A percentile compares a stretch with the other conserved stretches of the same genome.
phyloP scores from a whole-genome alignment of 2,113 vertebrate species.

The Megaceryle maxima region DNA sequence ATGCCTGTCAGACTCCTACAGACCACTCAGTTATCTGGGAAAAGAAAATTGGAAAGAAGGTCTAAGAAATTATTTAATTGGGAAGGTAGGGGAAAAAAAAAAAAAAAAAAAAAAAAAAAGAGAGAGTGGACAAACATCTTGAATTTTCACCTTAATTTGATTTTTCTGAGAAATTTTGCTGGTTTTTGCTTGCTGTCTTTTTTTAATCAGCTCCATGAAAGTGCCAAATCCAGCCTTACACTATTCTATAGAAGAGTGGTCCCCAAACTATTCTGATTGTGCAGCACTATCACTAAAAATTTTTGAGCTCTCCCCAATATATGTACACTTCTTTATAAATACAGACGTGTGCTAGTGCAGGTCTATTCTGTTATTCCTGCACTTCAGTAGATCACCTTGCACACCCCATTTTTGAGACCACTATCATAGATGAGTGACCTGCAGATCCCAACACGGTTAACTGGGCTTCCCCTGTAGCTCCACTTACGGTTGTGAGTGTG shows the following conservation, averaged over 20 bases:
- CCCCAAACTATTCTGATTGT: fast-evolving
- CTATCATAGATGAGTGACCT: fast-evolving
- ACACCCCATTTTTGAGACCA: neutral
- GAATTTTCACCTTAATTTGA: neutral
- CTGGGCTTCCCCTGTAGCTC: neutral
- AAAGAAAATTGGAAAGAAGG: neutral
- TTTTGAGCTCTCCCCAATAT: neutral
- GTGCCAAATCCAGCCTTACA: neutral
- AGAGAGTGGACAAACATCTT: neutral
- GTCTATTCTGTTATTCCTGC: neutral
- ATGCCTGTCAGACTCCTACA: neutral
- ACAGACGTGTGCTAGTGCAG: fast-evolving
- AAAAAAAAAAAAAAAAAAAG: neutral
- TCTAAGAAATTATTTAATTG: neutral
- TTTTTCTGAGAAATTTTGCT: neutral
- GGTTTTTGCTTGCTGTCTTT: neutral
- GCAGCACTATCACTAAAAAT: neutral
- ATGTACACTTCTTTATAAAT: neutral
- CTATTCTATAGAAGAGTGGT: neutral
- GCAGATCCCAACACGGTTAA: fast-evolving
- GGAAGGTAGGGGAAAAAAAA: neutral
- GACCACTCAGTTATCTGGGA: neutral
- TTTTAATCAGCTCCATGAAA: neutral
- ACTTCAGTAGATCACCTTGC: neutral
- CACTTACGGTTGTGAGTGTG: conserved; percentile 95